Percentiles rank a stretch among this genome's conserved stretches.
Evolutionary conservation across 2,113 vertebrate genomes (phyloP).

Genomic region (Papio anubis): DNA sequence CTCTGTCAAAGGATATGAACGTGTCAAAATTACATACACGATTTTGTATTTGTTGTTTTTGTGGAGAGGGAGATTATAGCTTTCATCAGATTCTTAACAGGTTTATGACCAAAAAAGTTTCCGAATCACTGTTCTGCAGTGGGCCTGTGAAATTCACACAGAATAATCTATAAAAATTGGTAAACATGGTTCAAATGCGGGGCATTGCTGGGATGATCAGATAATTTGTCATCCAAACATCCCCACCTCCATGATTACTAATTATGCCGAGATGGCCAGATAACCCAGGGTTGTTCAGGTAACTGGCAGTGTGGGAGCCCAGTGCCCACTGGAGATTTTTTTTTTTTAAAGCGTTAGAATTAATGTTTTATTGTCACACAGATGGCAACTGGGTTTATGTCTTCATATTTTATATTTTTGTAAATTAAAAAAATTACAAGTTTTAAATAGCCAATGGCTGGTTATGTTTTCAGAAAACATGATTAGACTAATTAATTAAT

Average conservation of each 20-base stretch:
- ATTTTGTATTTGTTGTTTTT: conserved; percentile 2
- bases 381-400: conserved; percentile 66
- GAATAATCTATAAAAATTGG: neutral
- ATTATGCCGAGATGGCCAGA: too few relatives aligned
- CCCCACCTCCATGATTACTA: neutral
- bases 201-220: neutral
- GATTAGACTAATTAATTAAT: conserved; percentile 81
- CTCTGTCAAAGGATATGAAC: neutral
- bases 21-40: neutral
- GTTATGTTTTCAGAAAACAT: conserved; percentile 46
- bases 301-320: neutral
- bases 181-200: neutral
- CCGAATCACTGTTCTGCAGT: neutral
- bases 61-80: neutral
- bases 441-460: conserved; percentile 73
- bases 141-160: neutral
- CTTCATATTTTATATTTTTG: conserved; percentile 68
- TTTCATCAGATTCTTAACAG: neutral
- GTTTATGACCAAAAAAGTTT: neutral
- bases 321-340: neutral
- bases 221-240: neutral
- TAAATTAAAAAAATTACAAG: conserved; percentile 82
- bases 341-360: conserved; percentile 64
- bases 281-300: neutral
- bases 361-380: conserved; percentile 83